Evolutionary conservation across 2,113 vertebrate genomes (phyloP).

Genomic region (Bubalus kerabau): DNA sequence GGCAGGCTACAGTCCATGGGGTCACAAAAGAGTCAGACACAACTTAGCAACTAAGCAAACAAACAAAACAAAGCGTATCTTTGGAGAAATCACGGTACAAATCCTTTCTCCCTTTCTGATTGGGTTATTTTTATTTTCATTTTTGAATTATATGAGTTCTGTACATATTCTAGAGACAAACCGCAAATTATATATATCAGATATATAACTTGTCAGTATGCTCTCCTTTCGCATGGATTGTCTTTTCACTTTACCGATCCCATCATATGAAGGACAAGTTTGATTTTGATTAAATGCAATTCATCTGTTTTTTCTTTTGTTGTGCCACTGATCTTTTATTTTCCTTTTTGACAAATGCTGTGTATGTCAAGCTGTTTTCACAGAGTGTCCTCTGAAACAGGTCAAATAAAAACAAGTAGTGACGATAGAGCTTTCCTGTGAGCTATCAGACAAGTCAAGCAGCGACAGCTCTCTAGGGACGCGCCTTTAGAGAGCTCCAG

Average conservation of each 20-base stretch:
- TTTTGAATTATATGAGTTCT: not conserved
- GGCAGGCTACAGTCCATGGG: not conserved
- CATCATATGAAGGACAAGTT: not conserved
- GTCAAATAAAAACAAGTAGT: not conserved
- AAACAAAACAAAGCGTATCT: not conserved
- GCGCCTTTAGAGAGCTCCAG: not conserved
- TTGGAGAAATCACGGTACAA: not conserved
- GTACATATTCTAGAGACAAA: not conserved
- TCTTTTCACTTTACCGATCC: not conserved
- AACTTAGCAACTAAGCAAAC: not conserved
- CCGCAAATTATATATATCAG: not conserved
- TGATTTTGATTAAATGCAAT: not conserved
- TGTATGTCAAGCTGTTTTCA: not conserved
- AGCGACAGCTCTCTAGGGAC: not conserved
- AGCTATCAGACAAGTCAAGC: not conserved
- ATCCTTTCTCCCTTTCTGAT: not conserved
- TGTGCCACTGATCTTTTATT: not conserved
- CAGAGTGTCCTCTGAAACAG: not conserved
- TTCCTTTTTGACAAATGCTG: not conserved
- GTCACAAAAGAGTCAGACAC: not conserved
- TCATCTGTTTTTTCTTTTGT: not conserved
- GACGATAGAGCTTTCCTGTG: not conserved
- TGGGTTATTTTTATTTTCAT: not conserved
- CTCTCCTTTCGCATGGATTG: not conserved
- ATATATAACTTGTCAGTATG: not conserved